Conservation (phyloP, 2,797 vertebrate species). For the Acanthis flammea region DNA sequence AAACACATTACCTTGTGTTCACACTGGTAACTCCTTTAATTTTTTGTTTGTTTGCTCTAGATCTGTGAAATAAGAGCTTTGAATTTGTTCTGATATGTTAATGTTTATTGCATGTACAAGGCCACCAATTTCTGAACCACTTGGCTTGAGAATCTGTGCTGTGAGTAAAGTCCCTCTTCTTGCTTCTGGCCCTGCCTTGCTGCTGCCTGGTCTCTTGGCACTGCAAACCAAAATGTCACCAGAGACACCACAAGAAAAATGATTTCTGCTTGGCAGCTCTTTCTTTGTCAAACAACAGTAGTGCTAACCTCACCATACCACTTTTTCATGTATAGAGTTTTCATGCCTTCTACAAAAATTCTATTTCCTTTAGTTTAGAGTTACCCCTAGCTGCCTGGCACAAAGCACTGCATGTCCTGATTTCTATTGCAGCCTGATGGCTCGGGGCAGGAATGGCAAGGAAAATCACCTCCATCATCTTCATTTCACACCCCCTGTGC, state of each 20-base stretch:
- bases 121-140: background rate
- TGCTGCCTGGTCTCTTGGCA: background rate
- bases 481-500: rapidly evolving
- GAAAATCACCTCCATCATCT: background rate
- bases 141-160: background rate
- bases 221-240: background rate
- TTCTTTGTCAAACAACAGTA: background rate
- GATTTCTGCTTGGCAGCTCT: background rate
- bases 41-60: background rate
- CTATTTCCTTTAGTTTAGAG: background rate
- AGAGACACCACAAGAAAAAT: background rate
- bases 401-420: background rate
- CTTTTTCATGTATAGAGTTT: background rate
- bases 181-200: background rate
- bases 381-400: background rate
- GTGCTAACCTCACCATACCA: background rate
- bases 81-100: background rate
- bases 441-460: rapidly evolving
- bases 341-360: background rate
- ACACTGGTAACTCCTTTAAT: background rate
- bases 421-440: background rate
- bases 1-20: background rate
- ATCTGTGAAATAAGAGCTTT: background rate
- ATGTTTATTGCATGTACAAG: background rate
- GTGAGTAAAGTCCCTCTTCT: background rate